phyloP scores from a whole-genome alignment of 92 coral and sea anemone species.

The Chrysogorgia sp. region DNA sequence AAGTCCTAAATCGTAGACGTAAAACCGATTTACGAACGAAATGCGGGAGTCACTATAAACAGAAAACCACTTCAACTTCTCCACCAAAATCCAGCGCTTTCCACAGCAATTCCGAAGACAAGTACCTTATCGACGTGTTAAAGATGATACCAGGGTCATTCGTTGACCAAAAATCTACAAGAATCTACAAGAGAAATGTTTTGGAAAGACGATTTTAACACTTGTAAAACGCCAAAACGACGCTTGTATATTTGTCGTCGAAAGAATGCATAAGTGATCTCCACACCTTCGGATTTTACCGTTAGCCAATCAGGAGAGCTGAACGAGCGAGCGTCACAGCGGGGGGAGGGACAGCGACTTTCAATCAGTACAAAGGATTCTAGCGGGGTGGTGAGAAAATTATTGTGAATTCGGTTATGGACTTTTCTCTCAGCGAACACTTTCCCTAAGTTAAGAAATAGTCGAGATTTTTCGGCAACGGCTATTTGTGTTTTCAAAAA shows the following conservation, averaged over 20 bases:
- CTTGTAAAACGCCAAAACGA: slow-evolving; percentile 14
- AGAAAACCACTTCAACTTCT: not conserved
- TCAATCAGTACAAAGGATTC: too few relatives aligned
- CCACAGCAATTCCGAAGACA: not conserved
- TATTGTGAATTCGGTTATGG: too few relatives aligned
- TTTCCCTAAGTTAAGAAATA: too few relatives aligned
- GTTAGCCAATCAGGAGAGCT: slow-evolving; percentile 25
- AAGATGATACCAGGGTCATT: not conserved
- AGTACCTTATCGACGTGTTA: not conserved
- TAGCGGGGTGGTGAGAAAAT: too few relatives aligned
- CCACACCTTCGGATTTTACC: slow-evolving; percentile 35
- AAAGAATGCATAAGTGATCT: slow-evolving; percentile 23
- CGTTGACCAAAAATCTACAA: not conserved
- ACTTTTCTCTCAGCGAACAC: too few relatives aligned
- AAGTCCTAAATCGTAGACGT: too few relatives aligned
- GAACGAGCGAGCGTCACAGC: too few relatives aligned
- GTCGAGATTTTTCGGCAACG: too few relatives aligned
- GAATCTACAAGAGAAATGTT: not conserved
- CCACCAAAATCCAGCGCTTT: not conserved
- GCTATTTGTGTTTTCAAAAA: too few relatives aligned
- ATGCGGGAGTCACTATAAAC: not conserved
- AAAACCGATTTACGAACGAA: too few relatives aligned
- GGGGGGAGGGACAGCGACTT: too few relatives aligned
- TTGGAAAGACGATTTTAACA: not conserved
- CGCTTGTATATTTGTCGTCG: slow-evolving; percentile 28